Percentiles rank a stretch among this genome's conserved stretches.
These are phyloP conservation scores for Lepisosteus oculatus DNA, from an alignment of 2,113 vertebrate genomes.

Conservation along the genomic window DNA sequence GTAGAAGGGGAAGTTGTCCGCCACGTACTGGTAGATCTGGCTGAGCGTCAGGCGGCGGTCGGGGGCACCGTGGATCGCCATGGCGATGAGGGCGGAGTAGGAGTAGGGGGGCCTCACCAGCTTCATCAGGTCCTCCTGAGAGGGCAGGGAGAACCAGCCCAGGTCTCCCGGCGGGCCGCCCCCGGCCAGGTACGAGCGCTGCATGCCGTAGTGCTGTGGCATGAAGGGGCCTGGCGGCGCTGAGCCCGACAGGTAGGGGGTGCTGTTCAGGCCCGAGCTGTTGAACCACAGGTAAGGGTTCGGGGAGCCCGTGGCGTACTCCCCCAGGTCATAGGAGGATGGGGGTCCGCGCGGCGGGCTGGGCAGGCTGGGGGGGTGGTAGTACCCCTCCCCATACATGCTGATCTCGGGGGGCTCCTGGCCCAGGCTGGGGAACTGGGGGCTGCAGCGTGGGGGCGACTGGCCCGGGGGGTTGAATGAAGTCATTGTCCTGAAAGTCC, in stretches of 20 bases:
- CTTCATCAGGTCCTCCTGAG: constrained; percentile 97
- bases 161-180: constrained; percentile 76
- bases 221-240: constrained; percentile 68
- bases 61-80: constrained; percentile 94
- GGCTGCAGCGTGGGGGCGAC: constrained; percentile 88
- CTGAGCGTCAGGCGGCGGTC: constrained; percentile 91
- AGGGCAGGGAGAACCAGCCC: constrained; percentile 92
- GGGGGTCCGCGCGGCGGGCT: constrained; percentile 83
- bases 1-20: constrained; percentile 97
- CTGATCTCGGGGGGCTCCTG: constrained; percentile 94
- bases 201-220: constrained; percentile 89
- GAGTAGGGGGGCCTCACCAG: constrained; percentile 94
- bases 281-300: constrained; percentile 97
- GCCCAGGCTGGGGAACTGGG: constrained; percentile 90
- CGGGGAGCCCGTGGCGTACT: constrained; percentile 72
- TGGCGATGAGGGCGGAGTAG: constrained; percentile 96
- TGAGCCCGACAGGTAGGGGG: constrained; percentile 70
- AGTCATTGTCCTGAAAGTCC: constrained; percentile 73
- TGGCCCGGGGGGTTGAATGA: constrained; percentile 70
- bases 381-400: constrained; percentile 91
- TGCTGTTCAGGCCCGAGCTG: constrained; percentile 79
- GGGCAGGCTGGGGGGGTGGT: constrained; percentile 84
- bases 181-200: constrained; percentile 83
- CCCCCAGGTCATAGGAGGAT: constrained; percentile 80
- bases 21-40: constrained; percentile 98